Conservation (phyloP, 2,113 vertebrate species). For the Trinectes maculatus region DNA sequence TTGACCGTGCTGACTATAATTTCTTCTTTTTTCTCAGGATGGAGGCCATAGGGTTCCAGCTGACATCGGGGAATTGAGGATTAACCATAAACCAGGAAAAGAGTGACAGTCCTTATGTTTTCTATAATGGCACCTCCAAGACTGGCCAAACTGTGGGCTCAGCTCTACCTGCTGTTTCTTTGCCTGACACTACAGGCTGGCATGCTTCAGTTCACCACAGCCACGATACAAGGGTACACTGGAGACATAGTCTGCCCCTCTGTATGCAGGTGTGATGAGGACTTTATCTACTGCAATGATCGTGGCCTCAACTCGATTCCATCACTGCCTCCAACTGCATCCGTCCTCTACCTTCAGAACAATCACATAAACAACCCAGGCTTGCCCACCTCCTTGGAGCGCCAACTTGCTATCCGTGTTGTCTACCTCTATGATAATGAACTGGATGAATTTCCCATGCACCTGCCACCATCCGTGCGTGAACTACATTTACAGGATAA, state of each 20-base stretch:
- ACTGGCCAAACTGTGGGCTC: conserved; percentile 82
- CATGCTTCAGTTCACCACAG: conserved; percentile 79
- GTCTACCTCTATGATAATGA: conserved; percentile 96
- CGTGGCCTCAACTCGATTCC: conserved; percentile 91
- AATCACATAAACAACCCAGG: conserved; percentile 93
- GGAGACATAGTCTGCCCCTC: conserved; percentile 84
- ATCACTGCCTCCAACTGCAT: conserved; percentile 87
- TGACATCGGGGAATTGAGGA: conserved; percentile 51
- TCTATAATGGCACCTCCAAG: conserved; percentile 80
- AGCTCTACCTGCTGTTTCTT: conserved; percentile 85
- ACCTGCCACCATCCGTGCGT: conserved; percentile 87
- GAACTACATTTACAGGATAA: conserved; percentile 97
- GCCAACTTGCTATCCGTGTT: conserved; percentile 84
- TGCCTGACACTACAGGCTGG: conserved; percentile 84
- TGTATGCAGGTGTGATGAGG: conserved; percentile 91
- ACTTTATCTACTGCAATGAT: conserved; percentile 97
- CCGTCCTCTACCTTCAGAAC: conserved; percentile 95
- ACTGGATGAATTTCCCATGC: conserved; percentile 89
- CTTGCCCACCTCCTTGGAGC: conserved; percentile 85
- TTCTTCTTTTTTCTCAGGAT: conserved; percentile 60
- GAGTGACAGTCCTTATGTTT: conserved; percentile 39
- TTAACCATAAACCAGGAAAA: conserved; percentile 47
- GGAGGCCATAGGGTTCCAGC: conserved; percentile 67
- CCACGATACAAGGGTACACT: conserved; percentile 74
- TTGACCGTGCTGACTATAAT: conserved; percentile 33